Evolutionary conservation across 2,888 invertebrate species (phyloP).

Genomic region (Acrobasis consociella): DNA sequence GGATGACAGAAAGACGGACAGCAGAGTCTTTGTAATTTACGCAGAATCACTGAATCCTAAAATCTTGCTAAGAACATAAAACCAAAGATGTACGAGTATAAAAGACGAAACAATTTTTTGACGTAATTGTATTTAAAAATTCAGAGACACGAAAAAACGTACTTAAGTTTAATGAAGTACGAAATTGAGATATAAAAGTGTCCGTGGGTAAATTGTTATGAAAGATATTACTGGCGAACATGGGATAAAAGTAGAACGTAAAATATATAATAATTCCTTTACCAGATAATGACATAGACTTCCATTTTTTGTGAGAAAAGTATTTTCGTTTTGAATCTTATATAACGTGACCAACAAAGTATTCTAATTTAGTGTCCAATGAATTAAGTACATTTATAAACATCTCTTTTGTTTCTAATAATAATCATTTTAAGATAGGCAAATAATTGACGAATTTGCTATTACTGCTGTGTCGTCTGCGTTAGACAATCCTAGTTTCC

Average conservation of each 20-base stretch:
- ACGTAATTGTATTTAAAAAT: conserved; percentile 3
- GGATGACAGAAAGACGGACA: too few species aligned
- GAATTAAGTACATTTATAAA: too few species aligned
- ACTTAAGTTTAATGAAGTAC: conserved; percentile 16
- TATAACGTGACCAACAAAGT: not conserved
- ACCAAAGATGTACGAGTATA: not conserved
- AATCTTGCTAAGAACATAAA: too few species aligned
- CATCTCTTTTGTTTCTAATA: too few species aligned
- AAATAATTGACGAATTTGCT: too few species aligned
- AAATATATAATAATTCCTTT: not conserved
- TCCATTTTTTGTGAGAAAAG: not conserved
- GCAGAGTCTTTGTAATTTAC: too few species aligned
- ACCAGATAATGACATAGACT: not conserved
- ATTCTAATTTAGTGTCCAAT: too few species aligned
- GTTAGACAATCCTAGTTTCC: too few species aligned
- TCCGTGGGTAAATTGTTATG: conserved; percentile 10
- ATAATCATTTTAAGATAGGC: too few species aligned
- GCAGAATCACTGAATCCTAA: too few species aligned
- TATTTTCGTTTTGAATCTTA: not conserved
- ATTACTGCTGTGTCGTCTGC: too few species aligned
- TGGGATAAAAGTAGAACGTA: not conserved
- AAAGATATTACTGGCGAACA: not conserved
- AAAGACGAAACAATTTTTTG: not conserved
- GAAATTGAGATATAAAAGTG: conserved; percentile 18
- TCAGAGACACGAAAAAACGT: conserved; percentile 7